Conservation (phyloP, 2,888 invertebrate species). For the Eupithecia vulgata region DNA sequence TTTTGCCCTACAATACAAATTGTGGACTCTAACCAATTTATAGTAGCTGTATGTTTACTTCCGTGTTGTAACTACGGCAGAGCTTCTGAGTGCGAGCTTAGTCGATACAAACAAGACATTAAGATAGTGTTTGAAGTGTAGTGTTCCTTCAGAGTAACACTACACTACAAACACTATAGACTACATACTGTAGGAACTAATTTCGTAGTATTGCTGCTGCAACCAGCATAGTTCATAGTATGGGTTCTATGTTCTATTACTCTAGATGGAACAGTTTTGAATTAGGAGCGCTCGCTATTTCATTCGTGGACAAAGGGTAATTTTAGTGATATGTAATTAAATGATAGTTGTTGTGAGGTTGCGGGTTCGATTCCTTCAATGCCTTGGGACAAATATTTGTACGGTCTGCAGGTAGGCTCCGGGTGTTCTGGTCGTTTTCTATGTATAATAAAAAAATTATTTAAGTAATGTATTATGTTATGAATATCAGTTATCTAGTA, state of each 20-base stretch:
- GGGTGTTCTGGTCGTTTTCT: no score
- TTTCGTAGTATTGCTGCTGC: background rate
- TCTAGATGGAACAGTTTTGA: background rate
- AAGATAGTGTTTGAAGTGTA: background rate
- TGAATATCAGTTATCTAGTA: no score
- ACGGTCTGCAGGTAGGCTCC: no score
- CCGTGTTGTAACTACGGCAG: slow-evolving; percentile 6
- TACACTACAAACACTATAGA: no score
- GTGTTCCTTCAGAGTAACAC: background rate
- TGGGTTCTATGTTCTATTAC: background rate
- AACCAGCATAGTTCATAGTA: background rate
- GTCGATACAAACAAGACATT: background rate
- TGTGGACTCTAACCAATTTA: slow-evolving; percentile 1
- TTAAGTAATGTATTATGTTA: no score
- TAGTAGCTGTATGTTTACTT: background rate
- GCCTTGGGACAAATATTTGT: no score
- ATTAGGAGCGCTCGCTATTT: background rate
- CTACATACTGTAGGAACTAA: background rate
- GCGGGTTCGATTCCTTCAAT: no score
- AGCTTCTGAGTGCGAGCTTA: slow-evolving; percentile 12
- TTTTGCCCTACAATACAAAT: background rate
- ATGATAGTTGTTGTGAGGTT: no score
- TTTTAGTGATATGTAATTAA: no score
- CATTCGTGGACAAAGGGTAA: background rate
- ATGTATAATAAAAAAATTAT: no score